Evolutionary conservation across 2,797 vertebrate genomes (phyloP), one percentile per base, ranked within the genome.

Genomic region (Triplophysa bombifrons): DNA sequence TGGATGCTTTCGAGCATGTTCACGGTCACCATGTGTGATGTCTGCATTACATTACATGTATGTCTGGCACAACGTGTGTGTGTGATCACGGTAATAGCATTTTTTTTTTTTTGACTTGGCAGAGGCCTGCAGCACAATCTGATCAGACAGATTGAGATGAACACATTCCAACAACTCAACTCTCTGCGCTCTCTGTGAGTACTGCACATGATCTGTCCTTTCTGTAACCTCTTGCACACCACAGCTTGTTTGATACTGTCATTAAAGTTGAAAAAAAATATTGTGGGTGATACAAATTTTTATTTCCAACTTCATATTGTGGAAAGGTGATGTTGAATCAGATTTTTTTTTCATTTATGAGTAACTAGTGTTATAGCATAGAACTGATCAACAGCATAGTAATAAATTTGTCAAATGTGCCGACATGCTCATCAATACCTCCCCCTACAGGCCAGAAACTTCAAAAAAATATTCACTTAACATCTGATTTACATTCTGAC

Each of bases 71-170:
- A 41, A 20, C 51, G n/a, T 41, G 9, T 66, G 19, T 76, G 38
- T 78, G 0, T 72, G 1, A 83, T 44, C 76, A 0, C 61, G 74
- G 82, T 80, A 64, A 71, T 53, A 64, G 56, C 48, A 78, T 68
- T 8, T 6, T 55, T 72, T 79, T 70, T 44, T 82, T 85, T 83
- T 82, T 82, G 68, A 74, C 76, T 84, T 81, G 78, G 16, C 92
- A 98, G 96, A 3, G 96, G 95, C 65, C 94, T 99, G 74, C 96
- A 96, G 87, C 95, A 98, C 88, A 98, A 99, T 90, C 92, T 89
- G 83, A 96, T 98, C 90, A 91, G 86, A 22, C 94, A 94, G 88
- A 94, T 99, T 12, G 87, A 94, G 88, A 94, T 92, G 10, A 93
- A 93, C 83, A 97, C 96, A 76, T 98, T 99, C 77, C 88, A 94